phyloP scores from a whole-genome alignment of 2,888 invertebrate genomes.

The Macroteleia sp. region DNA sequence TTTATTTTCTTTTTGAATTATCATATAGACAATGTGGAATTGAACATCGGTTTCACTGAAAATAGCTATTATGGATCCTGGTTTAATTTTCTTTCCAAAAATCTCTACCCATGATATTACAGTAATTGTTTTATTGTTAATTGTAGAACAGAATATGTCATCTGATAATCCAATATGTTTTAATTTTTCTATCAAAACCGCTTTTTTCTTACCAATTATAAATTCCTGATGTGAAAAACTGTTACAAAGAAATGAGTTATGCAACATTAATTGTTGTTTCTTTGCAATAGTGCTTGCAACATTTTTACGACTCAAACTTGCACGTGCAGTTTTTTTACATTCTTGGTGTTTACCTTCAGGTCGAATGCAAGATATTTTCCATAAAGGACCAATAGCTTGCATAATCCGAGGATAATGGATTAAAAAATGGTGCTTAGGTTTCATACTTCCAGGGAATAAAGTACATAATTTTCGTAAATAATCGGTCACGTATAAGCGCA shows the following conservation, averaged over 20 bases:
- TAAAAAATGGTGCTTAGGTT: constrained; percentile 63
- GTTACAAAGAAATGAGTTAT: constrained; percentile 21
- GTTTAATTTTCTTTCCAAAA: constrained; percentile 40
- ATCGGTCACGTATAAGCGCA: constrained; percentile 45
- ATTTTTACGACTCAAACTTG: too few relatives aligned
- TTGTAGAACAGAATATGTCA: not conserved
- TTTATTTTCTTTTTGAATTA: not conserved
- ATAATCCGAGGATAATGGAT: constrained; percentile 55
- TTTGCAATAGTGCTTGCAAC: constrained; percentile 31
- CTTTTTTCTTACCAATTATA: not conserved
- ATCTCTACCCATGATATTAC: constrained; percentile 31
- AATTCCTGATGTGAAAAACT: constrained; percentile 1
- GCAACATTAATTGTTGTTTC: constrained; percentile 38
- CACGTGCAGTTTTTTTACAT: constrained; percentile 32
- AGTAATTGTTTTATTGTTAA: not conserved
- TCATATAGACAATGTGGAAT: constrained; percentile 16
- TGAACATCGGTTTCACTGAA: constrained; percentile 17
- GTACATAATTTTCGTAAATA: constrained; percentile 32
- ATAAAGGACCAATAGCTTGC: constrained; percentile 47
- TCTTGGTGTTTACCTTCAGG: constrained; percentile 60
- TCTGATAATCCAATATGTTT: not conserved
- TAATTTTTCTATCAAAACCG: constrained; percentile 10
- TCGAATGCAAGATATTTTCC: constrained; percentile 44
- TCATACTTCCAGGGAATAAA: too few relatives aligned
- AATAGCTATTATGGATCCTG: constrained; percentile 14